Conservation (phyloP, 2,797 vertebrate species). For the Remorina albescens region DNA sequence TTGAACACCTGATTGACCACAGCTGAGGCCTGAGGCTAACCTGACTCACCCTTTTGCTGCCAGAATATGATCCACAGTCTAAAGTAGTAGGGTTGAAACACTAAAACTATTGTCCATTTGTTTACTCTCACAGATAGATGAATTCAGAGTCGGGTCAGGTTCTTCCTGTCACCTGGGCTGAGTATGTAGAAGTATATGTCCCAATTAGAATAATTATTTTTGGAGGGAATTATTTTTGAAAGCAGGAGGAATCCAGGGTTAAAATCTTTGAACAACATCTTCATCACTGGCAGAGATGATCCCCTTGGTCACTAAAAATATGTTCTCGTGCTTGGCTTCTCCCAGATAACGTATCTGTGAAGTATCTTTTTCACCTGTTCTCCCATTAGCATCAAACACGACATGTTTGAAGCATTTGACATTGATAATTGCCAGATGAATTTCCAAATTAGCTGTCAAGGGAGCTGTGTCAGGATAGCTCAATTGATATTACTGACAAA, state of each 20-base stretch:
- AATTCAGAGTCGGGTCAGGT: not conserved
- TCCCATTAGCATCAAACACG: not conserved
- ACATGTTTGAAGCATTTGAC: not conserved
- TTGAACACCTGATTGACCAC: not conserved
- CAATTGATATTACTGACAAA: not conserved
- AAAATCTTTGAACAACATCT: not conserved
- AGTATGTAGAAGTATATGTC: not conserved
- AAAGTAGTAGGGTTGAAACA: not conserved
- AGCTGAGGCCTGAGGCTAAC: not conserved
- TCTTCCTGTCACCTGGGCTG: not conserved
- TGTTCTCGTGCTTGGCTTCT: not conserved
- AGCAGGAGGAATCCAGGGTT: not conserved
- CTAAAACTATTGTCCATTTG: too few species aligned
- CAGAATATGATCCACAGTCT: not conserved
- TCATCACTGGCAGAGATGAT: not conserved
- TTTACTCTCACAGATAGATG: not conserved
- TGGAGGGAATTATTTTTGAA: not conserved
- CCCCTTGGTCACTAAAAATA: not conserved
- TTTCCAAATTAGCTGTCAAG: not conserved
- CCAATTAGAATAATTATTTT: not conserved
- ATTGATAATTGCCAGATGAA: not conserved
- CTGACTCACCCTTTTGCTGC: not conserved
- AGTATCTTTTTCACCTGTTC: not conserved
- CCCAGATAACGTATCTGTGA: not conserved
- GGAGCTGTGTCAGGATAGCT: not conserved